These are phyloP conservation scores for Oreochromis grahami DNA, from an alignment of 2,797 vertebrate genomes.

Conservation along the genomic window DNA sequence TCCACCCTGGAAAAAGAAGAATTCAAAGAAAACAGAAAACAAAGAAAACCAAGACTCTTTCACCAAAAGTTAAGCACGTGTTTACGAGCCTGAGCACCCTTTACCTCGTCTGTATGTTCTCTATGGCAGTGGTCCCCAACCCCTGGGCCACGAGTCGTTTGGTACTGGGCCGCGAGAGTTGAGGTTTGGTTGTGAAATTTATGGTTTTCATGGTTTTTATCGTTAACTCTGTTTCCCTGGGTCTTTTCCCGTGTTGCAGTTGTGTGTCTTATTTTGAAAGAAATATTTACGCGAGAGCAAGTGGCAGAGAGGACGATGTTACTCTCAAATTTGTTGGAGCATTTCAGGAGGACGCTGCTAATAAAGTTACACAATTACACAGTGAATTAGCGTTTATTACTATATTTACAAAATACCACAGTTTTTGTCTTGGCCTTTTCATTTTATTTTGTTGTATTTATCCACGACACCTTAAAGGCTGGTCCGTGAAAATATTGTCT, in stretches of 20 bases:
- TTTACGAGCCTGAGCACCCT: not conserved
- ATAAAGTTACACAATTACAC: not conserved
- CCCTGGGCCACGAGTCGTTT: accelerated
- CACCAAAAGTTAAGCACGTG: accelerated
- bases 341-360: not conserved
- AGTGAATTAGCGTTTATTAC: not conserved
- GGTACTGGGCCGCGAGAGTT: accelerated
- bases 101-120: not conserved
- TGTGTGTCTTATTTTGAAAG: not conserved
- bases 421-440: not conserved
- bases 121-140: not conserved
- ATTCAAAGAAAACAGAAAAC: accelerated
- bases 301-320: not conserved
- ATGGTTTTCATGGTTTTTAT: not conserved
- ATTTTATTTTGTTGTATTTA: not conserved
- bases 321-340: not conserved
- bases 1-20: not conserved
- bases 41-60: not conserved
- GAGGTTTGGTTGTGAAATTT: not conserved
- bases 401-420: not conserved
- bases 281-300: not conserved
- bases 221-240: accelerated
- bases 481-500: accelerated
- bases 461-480: not conserved
- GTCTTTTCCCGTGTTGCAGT: not conserved